Base-by-base conservation (phyloP, 2,888 invertebrate species). In the Scelioninae gen. 2 region DNA sequence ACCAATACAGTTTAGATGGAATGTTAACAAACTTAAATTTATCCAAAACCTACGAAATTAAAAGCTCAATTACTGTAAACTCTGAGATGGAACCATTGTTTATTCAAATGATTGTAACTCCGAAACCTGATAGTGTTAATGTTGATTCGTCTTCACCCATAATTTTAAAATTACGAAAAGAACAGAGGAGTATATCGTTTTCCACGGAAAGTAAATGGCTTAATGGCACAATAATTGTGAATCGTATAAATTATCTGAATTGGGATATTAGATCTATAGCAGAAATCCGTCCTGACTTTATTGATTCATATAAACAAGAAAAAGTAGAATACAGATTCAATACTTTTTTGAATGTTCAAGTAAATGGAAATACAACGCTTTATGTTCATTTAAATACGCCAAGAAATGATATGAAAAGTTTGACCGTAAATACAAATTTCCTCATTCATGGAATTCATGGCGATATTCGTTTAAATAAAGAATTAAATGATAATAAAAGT, bases 401-500 rank as follows among this genome's bases (percentile, higher is more conserved):
- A 0, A 84, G 87, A 74, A 75, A 82, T 48, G 86, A 87, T 1
- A 77, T 88, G 46, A 83, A 87, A 75, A 86, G 81, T 43, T 81
- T 87, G 1, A 83, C 82, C 22, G 74, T 86, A 2, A 84, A 82
- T 15, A 81, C 87, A 4, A 86, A 86, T 72, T 70, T 87, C 25
- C 72, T 85, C 65, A 74, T 87, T 39, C 77, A 77, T 9, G 80
- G 83, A 10, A 69, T 80, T 9, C 82, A 78, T 63, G 86, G 87
- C n/a, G 78, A 84, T 15, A 76, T 85, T 15, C 79, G 80, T 60
- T 37, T 86, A 0, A 81, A 78, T 41, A 76, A 87, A 68, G 78
- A 81, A 25, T 73, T 88, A 48, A 86, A 87, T 77, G 81, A 87
- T 10, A 82, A 88, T 3, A 83, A 81, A 53, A 90, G 89, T 5